Conservation (phyloP, 2,113 vertebrate genomes). For the Callocephalon fimbriatum region DNA sequence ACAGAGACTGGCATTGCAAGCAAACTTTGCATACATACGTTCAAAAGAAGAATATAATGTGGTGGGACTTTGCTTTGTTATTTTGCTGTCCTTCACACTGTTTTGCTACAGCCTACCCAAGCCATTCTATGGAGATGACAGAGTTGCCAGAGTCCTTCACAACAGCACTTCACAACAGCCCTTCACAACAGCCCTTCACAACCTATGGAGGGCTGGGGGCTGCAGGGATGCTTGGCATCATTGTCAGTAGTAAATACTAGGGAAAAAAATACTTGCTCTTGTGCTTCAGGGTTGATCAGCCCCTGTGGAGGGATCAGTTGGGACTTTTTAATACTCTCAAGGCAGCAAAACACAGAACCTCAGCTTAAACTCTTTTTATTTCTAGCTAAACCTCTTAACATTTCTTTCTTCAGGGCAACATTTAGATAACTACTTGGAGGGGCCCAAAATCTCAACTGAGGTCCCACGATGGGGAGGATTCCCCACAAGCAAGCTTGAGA, state of each 20-base stretch:
- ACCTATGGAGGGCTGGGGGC: background rate
- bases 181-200: too few species aligned
- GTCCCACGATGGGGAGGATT: rapidly evolving
- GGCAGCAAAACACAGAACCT: background rate
- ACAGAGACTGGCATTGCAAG: background rate
- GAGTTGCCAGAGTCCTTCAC: rapidly evolving
- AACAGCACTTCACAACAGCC: background rate
- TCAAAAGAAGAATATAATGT: background rate
- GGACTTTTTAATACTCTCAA: background rate
- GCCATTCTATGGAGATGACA: rapidly evolving
- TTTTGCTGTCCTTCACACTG: rapidly evolving
- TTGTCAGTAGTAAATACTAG: background rate
- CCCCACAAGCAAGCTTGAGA: background rate
- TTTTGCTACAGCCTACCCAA: background rate
- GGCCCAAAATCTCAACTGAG: rapidly evolving
- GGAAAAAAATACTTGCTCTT: background rate
- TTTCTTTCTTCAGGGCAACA: background rate
- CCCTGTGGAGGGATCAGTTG: rapidly evolving
- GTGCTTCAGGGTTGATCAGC: too few species aligned
- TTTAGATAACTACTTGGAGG: rapidly evolving
- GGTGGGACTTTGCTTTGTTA: background rate
- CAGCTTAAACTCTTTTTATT: background rate
- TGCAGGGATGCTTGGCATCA: background rate
- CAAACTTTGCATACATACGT: background rate
- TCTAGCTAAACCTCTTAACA: background rate